Evolutionary conservation across 2,888 invertebrate species (phyloP), one percentile per base, ranked within the genome.

Genomic region (Aspidiotus destructor): DNA sequence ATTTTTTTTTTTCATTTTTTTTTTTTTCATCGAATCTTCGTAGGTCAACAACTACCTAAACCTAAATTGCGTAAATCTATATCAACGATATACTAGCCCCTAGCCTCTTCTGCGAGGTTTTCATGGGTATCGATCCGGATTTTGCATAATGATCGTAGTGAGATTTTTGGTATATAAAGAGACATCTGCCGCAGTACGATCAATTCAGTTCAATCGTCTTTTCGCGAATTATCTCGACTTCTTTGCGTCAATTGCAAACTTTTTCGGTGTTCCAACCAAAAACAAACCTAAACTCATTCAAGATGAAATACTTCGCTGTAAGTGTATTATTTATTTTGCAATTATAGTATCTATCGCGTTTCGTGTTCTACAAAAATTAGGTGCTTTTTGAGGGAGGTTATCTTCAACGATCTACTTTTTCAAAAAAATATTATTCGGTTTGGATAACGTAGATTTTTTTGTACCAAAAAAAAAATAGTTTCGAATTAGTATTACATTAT

Each of bases 281-380:
- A 67, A 16, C 41, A 17, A 42, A 17, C n/a, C 2, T 44, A 13
- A 57, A 40, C 17, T 57, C 42, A 67, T 67, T 28, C 67, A 67
- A 58, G 40, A 67, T 67, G 67, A 67, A 67, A 67, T 67, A 60
- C 67, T 67, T 67, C 67, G 67, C 40, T 48, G 67, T 67, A 40
- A 67, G 67, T 64, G 55, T 67, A 13, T 8, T 48, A 15, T 61
- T 62, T 62, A 28, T 62, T 62, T 62, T 63, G n/a, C 15, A 13
- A 17, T 28, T 28, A 28, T 28, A 3, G 28, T 28, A 28, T n/a
- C n/a, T 5, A 28, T 28, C 28, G 28, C 28, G 28, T 28, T 28
- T 5, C 28, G 28, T 28, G 5, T 28, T 28, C 5, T 28, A 28
- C 5, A 28, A n/a, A n/a, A n/a, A n/a, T n/a, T n/a, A n/a, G n/a